A percentile compares a stretch with the other conserved stretches of the same genome.
These are phyloP conservation scores for Polydrusus cervinus DNA, from an alignment of 2,888 invertebrate species.

Conservation along the genomic window DNA sequence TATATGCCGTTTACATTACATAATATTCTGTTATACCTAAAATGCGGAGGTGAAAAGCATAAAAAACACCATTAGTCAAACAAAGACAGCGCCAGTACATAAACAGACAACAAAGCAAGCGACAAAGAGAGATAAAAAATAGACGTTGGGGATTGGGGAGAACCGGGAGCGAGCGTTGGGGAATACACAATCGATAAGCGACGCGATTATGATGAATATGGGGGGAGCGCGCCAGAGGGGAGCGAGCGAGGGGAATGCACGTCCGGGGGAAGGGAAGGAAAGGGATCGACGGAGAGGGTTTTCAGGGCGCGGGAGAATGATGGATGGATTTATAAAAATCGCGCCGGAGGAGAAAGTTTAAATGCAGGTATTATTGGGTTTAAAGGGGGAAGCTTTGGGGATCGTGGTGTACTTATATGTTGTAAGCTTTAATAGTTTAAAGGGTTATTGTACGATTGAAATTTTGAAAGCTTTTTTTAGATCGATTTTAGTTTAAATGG, in stretches of 20 bases:
- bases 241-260: slow-evolving; percentile 36
- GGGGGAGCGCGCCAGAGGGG: slow-evolving; percentile 47
- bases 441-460: not conserved
- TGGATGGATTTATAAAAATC: slow-evolving; percentile 42
- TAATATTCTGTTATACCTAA: not conserved
- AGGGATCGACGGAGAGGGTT: slow-evolving; percentile 16
- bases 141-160: slow-evolving; percentile 48
- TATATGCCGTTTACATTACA: too few relatives aligned
- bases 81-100: not conserved
- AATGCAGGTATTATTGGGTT: slow-evolving; percentile 29
- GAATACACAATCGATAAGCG: slow-evolving; percentile 53
- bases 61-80: slow-evolving; percentile 6
- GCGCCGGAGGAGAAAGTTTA: slow-evolving; percentile 25
- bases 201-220: slow-evolving; percentile 51
- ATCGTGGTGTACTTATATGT: slow-evolving; percentile 3
- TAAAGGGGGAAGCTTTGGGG: not conserved
- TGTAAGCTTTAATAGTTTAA: not conserved
- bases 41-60: not conserved
- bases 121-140: slow-evolving; percentile 34
- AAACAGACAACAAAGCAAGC: slow-evolving; percentile 5
- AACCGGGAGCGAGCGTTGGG: slow-evolving; percentile 48
- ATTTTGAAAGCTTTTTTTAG: too few relatives aligned
- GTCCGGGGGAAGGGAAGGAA: slow-evolving; percentile 15
- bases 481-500: too few relatives aligned
- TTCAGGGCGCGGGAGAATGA: slow-evolving; percentile 42